Conservation (phyloP, 2,797 vertebrate species). For the Oophaga sylvatica region DNA sequence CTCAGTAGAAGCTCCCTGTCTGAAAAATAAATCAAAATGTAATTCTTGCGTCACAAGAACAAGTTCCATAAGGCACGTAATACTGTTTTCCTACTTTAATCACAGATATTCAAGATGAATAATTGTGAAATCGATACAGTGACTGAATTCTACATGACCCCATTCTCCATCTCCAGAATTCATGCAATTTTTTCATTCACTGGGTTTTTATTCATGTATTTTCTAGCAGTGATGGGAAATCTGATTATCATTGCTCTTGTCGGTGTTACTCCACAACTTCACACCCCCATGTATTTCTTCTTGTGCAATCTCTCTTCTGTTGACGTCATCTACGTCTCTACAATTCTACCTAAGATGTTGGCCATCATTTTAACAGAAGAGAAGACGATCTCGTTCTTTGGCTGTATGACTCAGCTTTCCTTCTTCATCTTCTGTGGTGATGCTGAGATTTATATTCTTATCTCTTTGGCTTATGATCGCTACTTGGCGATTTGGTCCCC, state of each 20-base stretch:
- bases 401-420: constrained; percentile 19
- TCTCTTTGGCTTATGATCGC: constrained; percentile 28
- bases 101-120: too few species aligned
- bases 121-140: too few species aligned
- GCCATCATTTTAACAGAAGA: constrained; percentile 9
- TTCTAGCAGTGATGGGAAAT: constrained; percentile 32
- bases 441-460: constrained; percentile 1
- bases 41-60: too few species aligned
- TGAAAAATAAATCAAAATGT: too few species aligned
- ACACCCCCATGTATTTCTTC: constrained; percentile 65
- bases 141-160: too few species aligned
- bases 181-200: too few species aligned
- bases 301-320: constrained; percentile 59
- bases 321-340: constrained; percentile 30
- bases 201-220: neutral
- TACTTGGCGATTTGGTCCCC: neutral
- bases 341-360: constrained; percentile 36
- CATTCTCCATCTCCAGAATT: too few species aligned
- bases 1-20: too few species aligned
- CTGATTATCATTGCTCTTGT: constrained; percentile 15
- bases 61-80: too few species aligned
- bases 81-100: too few species aligned
- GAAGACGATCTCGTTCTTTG: constrained; percentile 1
- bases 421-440: constrained; percentile 20
- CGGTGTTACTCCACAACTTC: constrained; percentile 5